Base-by-base conservation (phyloP, 2,888 invertebrate genomes). In the Ecliptopera silaceata region DNA sequence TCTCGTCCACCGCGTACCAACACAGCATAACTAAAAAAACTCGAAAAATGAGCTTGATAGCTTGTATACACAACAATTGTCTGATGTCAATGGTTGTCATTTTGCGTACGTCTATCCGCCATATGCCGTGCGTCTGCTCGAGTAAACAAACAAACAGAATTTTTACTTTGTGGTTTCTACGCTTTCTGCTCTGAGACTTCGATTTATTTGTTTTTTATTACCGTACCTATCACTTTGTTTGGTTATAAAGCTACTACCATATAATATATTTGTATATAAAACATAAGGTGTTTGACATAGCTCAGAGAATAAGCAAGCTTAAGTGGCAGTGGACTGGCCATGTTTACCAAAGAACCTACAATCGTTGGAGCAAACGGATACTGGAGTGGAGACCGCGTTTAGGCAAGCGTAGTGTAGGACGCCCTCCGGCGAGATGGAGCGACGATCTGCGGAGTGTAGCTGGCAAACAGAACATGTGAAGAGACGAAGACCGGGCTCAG, bases 31-130 rank as follows among this genome's bases (percentile, higher is more conserved):
- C 64, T 65, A 76, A 74, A 76, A 74, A 74, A 75, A 78, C 62
- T 48, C 57, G 66, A 73, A 79, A 79, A 75, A 73, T 69, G 60
- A 65, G 54, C 68, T 63, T 67, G 57, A 72, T 72, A 72, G 63
- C 72, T 66, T 74, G 72, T 69, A 76, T 73, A 80, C 81, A 86
- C 86, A 86, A 86, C 88, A 88, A 87, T 85, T 82, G 88, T 85
- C 74, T 70, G 68, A 65, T 74, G 66, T 61, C 71, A 69, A 81
- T 82, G 79, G 80, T 88, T 73, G 84, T 89, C 79, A 87, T 88
- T 89, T 88, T 89, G 87, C 87, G 86, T 88, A 77, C 70, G 68
- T 71, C 64, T 65, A 74, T 79, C 69, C 68, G 65, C 85, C 89
- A 85, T 81, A 81, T 90, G 90, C 79, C 83, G 74, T 88, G 88